A percentile compares a stretch with the other conserved stretches of the same genome.
Evolutionary conservation across 2,113 vertebrate species (phyloP).

Genomic region (Baryphthengus martii): DNA sequence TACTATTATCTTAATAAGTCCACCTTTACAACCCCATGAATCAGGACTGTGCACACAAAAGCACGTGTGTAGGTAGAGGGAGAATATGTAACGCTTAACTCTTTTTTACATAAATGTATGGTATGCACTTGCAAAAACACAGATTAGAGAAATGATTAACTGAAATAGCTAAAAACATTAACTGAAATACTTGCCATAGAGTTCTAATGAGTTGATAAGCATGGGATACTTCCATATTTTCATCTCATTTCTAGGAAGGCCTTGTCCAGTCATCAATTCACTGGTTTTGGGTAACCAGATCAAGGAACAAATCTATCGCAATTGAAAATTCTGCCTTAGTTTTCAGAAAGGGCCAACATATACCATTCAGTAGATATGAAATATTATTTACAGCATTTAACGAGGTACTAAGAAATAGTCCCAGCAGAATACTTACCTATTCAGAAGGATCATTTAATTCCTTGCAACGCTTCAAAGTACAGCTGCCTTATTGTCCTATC

Average conservation of each 20-base stretch:
- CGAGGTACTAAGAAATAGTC: background rate
- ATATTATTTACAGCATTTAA: background rate
- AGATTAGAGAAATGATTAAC: background rate
- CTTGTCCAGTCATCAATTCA: conserved; percentile 73
- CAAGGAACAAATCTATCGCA: conserved; percentile 79
- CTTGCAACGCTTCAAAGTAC: background rate
- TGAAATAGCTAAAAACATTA: background rate
- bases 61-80: background rate
- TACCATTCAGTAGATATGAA: background rate
- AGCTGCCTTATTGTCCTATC: background rate
- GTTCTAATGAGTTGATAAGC: conserved; percentile 52
- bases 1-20: background rate
- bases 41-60: background rate
- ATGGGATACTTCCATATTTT: conserved; percentile 65
- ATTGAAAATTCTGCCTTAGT: background rate
- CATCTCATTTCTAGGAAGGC: conserved; percentile 70
- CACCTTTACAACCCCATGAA: background rate
- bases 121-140: background rate
- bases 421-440: background rate
- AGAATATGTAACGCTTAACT: background rate
- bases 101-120: background rate
- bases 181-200: conserved; percentile 65
- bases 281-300: conserved; percentile 70
- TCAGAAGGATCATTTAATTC: background rate
- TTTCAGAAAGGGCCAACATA: background rate